A percentile compares a stretch with the other conserved stretches of the same genome.
phyloP scores from a whole-genome alignment of 2,797 vertebrate species.

The Lateolabrax maculatus region DNA sequence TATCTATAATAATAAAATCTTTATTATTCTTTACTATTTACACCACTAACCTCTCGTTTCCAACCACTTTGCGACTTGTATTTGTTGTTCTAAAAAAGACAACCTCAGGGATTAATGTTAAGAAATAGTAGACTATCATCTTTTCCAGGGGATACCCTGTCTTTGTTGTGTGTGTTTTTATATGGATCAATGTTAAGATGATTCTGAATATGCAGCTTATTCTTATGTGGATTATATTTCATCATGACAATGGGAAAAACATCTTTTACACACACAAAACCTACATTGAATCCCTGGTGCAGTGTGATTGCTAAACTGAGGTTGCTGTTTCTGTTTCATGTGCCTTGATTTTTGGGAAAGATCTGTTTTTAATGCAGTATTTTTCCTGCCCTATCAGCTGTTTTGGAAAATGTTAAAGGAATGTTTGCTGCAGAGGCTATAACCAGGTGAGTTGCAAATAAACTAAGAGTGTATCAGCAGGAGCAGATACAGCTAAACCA shows the following conservation, averaged over 20 bases:
- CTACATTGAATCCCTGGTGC: constrained; percentile 23
- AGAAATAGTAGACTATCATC: constrained; percentile 7
- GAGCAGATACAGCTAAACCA: constrained; percentile 58
- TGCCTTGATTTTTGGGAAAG: constrained; percentile 55
- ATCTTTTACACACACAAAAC: background rate
- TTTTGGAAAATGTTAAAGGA: constrained; percentile 71
- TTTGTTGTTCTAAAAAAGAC: constrained; percentile 22
- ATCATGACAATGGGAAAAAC: background rate
- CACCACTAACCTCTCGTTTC: constrained; percentile 1
- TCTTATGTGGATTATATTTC: constrained; percentile 26
- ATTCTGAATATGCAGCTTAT: constrained; percentile 18
- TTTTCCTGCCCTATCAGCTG: constrained; percentile 78
- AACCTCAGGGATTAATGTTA: background rate
- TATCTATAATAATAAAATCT: constrained; percentile 19
- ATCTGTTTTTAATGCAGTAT: constrained; percentile 74
- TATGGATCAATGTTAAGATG: background rate
- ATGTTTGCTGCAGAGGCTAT: constrained; percentile 76
- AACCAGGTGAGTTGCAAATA: constrained; percentile 70
- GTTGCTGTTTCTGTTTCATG: constrained; percentile 46
- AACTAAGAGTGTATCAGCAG: constrained; percentile 52
- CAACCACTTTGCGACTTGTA: background rate
- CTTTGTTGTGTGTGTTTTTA: background rate
- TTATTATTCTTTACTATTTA: constrained; percentile 26
- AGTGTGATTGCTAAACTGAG: constrained; percentile 36
- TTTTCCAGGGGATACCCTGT: background rate